Conservation (phyloP, 2,797 vertebrate genomes). For the Sylvia borin region DNA sequence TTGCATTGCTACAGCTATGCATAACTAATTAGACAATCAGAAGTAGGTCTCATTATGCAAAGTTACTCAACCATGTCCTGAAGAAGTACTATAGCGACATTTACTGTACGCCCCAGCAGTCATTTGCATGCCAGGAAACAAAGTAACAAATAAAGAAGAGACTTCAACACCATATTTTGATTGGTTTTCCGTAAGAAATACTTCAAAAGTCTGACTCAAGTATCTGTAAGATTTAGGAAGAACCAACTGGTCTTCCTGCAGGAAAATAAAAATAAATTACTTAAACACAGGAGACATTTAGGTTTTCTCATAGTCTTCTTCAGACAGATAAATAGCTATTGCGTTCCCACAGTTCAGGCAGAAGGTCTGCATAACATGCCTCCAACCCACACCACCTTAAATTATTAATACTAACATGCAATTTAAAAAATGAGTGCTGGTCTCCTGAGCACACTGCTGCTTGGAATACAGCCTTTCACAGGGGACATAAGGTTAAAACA, state of each 20-base stretch:
- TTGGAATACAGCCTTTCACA: conserved; percentile 11
- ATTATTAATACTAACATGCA: conserved; percentile 61
- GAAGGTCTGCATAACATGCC: conserved; percentile 13
- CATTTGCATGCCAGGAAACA: conserved; percentile 35
- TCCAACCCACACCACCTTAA: conserved; percentile 2
- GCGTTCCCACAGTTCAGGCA: not conserved
- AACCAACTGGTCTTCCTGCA: not conserved
- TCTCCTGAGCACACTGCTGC: not conserved
- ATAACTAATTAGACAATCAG: conserved; percentile 69
- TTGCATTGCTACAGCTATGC: conserved; percentile 34
- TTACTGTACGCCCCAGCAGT: conserved; percentile 15
- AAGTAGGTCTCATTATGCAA: conserved; percentile 57
- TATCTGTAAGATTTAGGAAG: not conserved
- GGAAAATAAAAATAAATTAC: conserved; percentile 19
- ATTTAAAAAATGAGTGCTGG: conserved; percentile 18
- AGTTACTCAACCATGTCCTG: conserved; percentile 48
- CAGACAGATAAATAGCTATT: not conserved
- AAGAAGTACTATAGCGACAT: conserved; percentile 32
- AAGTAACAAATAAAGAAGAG: conserved; percentile 6
- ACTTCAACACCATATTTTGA: not conserved
- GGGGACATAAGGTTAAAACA: conserved; percentile 44
- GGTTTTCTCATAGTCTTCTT: not conserved
- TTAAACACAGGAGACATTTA: not conserved
- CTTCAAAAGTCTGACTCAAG: not conserved
- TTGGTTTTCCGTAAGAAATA: not conserved